Evolutionary conservation across 2,888 invertebrate genomes (phyloP).

Genomic region (Arge pagana): DNA sequence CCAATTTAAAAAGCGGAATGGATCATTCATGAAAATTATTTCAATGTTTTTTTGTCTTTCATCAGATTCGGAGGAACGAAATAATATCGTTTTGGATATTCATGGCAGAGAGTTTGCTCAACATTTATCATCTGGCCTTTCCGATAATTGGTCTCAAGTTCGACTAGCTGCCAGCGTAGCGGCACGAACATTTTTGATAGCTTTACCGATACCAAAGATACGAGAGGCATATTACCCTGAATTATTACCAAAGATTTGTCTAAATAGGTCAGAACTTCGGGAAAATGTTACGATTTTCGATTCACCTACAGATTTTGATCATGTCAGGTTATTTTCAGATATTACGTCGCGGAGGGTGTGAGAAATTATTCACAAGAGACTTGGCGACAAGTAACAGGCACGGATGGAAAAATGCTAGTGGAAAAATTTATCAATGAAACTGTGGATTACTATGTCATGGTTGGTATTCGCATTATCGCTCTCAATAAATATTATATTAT

Average conservation of each 20-base stretch:
- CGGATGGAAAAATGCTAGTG: constrained; percentile 57
- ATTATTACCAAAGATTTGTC: constrained; percentile 61
- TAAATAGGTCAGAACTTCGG: constrained; percentile 59
- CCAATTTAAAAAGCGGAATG: too few species aligned
- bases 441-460: constrained; percentile 8
- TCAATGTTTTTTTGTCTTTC: constrained; percentile 30
- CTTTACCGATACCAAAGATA: constrained; percentile 50
- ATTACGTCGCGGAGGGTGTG: constrained; percentile 63
- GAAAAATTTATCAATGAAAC: constrained; percentile 55
- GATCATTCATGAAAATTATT: not conserved
- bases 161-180: constrained; percentile 61
- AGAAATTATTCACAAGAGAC: constrained; percentile 62
- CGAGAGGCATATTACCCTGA: constrained; percentile 56
- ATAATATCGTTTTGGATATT: constrained; percentile 50
- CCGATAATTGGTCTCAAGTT: constrained; percentile 64
- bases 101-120: constrained; percentile 58
- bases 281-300: not conserved
- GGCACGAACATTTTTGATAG: constrained; percentile 58
- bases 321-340: constrained; percentile 46
- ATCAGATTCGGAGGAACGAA: constrained; percentile 35
- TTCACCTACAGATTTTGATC: not conserved
- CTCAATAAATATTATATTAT: too few species aligned
- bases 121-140: constrained; percentile 57
- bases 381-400: constrained; percentile 59
- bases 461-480: not conserved